Conservation (phyloP, 2,797 vertebrate genomes). For the Sylvia borin region DNA sequence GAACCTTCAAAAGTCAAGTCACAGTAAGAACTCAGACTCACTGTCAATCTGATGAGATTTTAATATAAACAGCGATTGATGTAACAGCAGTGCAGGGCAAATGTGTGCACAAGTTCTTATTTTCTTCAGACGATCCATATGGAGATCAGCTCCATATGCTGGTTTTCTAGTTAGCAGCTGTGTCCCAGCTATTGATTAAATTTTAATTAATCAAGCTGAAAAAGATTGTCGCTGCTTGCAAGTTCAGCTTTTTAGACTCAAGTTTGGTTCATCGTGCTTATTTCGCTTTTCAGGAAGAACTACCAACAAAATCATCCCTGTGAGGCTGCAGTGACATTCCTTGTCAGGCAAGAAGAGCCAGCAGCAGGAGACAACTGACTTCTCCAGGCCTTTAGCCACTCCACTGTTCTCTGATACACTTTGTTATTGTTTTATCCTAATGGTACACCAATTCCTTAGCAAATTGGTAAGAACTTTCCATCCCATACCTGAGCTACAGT, state of each 20-base stretch:
- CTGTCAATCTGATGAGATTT: neutral
- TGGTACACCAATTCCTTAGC: neutral
- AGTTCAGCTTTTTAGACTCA: neutral
- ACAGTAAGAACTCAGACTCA: neutral
- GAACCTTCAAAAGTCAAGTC: neutral
- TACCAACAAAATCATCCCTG: neutral
- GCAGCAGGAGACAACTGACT: neutral
- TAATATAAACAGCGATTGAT: neutral
- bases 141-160: conserved; percentile 32
- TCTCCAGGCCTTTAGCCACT: neutral
- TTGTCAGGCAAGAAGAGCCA: neutral
- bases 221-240: neutral
- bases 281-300: neutral
- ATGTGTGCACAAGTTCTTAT: neutral
- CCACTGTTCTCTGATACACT: neutral
- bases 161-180: conserved; percentile 34
- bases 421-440: neutral
- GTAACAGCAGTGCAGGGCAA: neutral
- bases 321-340: neutral
- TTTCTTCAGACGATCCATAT: neutral
- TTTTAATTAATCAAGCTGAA: conserved; percentile 19
- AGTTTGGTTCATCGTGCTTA: neutral
- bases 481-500: neutral
- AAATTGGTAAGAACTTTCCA: neutral
- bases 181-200: conserved; percentile 4